Evolutionary conservation across 2,888 invertebrate species (phyloP).

Genomic region (Lissonota sp.): DNA sequence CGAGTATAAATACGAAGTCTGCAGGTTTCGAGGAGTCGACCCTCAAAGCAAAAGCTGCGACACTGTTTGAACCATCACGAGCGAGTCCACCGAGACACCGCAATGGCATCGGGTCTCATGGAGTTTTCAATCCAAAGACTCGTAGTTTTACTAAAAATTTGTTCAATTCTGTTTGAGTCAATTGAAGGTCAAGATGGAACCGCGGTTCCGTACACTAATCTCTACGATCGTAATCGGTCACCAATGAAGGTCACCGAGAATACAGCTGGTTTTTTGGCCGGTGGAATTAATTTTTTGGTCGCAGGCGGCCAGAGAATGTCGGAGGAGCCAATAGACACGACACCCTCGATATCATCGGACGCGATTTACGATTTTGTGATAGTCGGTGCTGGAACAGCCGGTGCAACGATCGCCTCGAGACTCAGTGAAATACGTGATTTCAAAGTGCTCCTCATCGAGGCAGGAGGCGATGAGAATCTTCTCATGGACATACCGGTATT

Average conservation of each 20-base stretch:
- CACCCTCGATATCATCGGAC: conserved; percentile 77
- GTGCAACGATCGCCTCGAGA: conserved; percentile 90
- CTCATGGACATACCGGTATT: conserved; percentile 91
- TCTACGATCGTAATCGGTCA: conserved; percentile 16
- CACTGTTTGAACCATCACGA: not conserved
- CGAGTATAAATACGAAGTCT: conserved; percentile 58
- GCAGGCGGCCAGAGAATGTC: conserved; percentile 85
- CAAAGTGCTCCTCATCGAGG: conserved; percentile 90
- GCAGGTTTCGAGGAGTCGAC: conserved; percentile 34
- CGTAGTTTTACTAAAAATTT: too few species aligned
- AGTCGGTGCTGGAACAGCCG: conserved; percentile 93
- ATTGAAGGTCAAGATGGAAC: not conserved
- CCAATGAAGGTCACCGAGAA: not conserved
- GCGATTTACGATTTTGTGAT: conserved; percentile 91
- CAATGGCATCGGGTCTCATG: not conserved
- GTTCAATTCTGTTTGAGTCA: too few species aligned
- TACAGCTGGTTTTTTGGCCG: conserved; percentile 29
- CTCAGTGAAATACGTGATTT: conserved; percentile 89
- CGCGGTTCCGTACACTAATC: conserved; percentile 18
- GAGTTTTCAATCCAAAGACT: not conserved
- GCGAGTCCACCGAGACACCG: not conserved
- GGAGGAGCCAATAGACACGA: conserved; percentile 85
- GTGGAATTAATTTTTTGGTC: conserved; percentile 84
- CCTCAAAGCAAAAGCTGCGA: conserved; percentile 36
- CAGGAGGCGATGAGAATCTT: conserved; percentile 88